Base-by-base conservation (phyloP, 2,113 vertebrate species). In the Phrynosoma blainvillii region DNA sequence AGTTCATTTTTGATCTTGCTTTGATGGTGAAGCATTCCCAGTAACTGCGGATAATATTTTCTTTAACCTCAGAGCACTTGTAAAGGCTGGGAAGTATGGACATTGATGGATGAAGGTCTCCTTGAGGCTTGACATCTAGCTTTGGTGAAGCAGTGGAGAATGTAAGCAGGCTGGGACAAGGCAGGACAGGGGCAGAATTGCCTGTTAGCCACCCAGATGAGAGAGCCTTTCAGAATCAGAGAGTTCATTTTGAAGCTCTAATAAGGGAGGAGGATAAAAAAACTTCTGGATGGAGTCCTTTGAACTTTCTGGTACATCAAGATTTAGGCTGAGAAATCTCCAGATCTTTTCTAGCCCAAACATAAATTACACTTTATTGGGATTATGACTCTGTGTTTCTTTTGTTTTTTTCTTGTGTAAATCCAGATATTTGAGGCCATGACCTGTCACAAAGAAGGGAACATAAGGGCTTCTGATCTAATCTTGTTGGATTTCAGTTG, bases 101-200 rank as follows among this genome's bases (percentile, higher is more conserved):
- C 89, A 89, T 91, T 95, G 95, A 96, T 89, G 84, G 71, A 95
- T 95, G 89, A 93, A 93, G 87, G 87, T 89, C 82, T 92, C 92
- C 90, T 74, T 56, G 80, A 95, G 83, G 47, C 84, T 91, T 95
- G 94, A 92, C 89, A 93, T 93, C 91, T 71, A 54, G 90, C 93
- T 89, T 94, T 79, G 86, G 88, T 88, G 84, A 94, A 90, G 81
- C 79, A 85, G 68, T 36, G 40, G 89, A 90, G 84, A 95, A 93
- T 88, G 68, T 66, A 87, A 90, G 80, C 65, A 93, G 75, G 77
- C n/a, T 88, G 78, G 65, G 91, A 16, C 79, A 93, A 85, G 42
- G 23, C 68, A 84, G 32, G 56, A 36, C 75, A 87, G 1, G 0
- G n/a, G 27, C 91, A 82, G 84, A 93, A 92, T 93, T 93, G 88